Evolutionary conservation across 2,888 invertebrate species (phyloP).

Genomic region (Thecophora atra): DNA sequence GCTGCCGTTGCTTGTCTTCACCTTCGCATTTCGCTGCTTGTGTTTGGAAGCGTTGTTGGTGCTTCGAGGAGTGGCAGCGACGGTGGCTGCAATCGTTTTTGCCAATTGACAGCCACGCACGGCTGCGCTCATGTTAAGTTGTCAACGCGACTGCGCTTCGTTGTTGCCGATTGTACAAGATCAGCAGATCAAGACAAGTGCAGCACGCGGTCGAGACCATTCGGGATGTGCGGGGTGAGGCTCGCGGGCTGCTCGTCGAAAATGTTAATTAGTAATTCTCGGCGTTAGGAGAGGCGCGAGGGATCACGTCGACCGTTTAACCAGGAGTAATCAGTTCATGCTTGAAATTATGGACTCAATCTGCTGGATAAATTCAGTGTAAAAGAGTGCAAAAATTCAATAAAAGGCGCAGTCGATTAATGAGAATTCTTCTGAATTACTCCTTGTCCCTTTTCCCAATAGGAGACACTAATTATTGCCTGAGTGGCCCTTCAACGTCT

Average conservation of each 20-base stretch:
- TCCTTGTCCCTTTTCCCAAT: no score
- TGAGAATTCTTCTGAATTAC: no score
- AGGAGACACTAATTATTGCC: no score
- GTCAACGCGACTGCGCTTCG: conserved; percentile 35
- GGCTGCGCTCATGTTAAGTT: conserved; percentile 27
- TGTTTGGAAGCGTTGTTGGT: not conserved
- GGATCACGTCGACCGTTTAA: no score
- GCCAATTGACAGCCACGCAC: conserved; percentile 13
- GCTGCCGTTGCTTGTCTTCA: conserved; percentile 17
- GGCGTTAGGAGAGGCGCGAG: not conserved
- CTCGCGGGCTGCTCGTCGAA: not conserved
- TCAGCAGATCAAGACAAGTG: conserved; percentile 32
- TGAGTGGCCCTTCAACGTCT: no score
- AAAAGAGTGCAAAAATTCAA: no score
- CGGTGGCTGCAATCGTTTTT: not conserved
- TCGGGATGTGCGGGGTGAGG: not conserved
- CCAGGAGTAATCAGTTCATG: no score
- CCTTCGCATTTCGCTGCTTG: not conserved
- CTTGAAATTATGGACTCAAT: no score
- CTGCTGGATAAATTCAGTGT: no score
- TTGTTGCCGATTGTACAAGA: conserved; percentile 12
- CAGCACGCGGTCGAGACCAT: not conserved
- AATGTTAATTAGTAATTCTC: conserved; percentile 33
- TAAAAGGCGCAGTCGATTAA: no score
- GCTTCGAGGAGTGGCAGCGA: not conserved